Conservation (phyloP, 2,797 vertebrate genomes). For the Helostoma temminkii region DNA sequence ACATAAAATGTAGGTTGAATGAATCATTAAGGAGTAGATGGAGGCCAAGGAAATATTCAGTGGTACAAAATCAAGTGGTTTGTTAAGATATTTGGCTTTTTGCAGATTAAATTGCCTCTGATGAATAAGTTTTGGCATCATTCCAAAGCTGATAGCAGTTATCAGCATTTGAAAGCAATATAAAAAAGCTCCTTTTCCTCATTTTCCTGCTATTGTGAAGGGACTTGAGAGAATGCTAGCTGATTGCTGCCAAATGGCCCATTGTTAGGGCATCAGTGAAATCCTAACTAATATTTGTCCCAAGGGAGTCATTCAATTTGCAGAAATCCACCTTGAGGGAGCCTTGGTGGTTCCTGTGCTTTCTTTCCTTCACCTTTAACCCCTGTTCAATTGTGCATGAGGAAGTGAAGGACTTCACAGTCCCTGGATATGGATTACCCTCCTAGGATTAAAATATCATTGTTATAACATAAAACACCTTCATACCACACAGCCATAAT, state of each 20-base stretch:
- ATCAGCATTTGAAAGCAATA: conserved; percentile 30
- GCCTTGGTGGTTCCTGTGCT: conserved; percentile 53
- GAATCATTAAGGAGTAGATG: background rate
- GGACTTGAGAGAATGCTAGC: conserved; percentile 50
- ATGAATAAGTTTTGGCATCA: background rate
- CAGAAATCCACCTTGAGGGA: conserved; percentile 53
- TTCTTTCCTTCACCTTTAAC: conserved; percentile 65
- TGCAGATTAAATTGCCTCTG: background rate
- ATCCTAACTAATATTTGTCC: conserved; percentile 21
- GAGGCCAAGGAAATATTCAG: conserved; percentile 15
- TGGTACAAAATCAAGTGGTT: background rate
- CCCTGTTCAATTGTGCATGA: conserved; percentile 66
- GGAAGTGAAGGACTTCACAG: conserved; percentile 62
- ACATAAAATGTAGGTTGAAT: background rate
- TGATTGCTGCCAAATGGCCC: conserved; percentile 48
- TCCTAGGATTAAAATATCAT: conserved; percentile 27
- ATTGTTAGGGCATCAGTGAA: conserved; percentile 62
- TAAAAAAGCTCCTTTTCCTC: conserved; percentile 20
- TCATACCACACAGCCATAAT: background rate
- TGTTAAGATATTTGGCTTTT: background rate
- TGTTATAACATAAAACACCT: background rate
- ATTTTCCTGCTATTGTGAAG: conserved; percentile 74
- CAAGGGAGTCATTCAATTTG: conserved; percentile 64
- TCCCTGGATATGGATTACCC: conserved; percentile 39
- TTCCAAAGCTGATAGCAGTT: conserved; percentile 16